Evolutionary conservation across 2,113 vertebrate species (phyloP).

Genomic region (Dipodomys spectabilis): DNA sequence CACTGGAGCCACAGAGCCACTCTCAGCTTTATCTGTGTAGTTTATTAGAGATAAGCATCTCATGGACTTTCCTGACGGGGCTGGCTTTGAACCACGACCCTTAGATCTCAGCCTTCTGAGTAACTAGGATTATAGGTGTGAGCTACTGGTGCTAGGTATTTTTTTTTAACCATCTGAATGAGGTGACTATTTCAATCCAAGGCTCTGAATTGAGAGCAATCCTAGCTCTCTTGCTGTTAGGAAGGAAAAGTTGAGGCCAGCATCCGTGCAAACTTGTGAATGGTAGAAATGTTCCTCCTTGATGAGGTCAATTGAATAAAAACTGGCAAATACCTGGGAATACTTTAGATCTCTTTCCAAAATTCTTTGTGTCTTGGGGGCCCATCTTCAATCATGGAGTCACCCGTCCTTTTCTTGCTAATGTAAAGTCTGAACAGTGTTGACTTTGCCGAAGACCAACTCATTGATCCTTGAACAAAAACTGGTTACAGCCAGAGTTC

Average conservation of each 20-base stretch:
- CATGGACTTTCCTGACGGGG: too few species aligned
- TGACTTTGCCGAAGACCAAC: neutral
- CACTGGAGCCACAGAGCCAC: too few species aligned
- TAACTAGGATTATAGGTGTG: too few species aligned
- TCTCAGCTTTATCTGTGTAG: too few species aligned
- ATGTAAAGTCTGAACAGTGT: conserved; percentile 35
- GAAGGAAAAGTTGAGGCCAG: too few species aligned
- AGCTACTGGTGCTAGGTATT: too few species aligned
- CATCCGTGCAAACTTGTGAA: too few species aligned
- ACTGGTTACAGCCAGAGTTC: neutral
- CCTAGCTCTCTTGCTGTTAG: neutral
- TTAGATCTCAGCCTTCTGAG: too few species aligned
- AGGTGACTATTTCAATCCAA: neutral
- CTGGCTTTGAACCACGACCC: too few species aligned
- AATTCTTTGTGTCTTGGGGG: conserved; percentile 40
- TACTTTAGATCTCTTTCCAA: conserved; percentile 41
- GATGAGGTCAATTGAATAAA: neutral
- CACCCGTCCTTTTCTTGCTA: neutral
- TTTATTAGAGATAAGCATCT: too few species aligned
- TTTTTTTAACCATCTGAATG: neutral
- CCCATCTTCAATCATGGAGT: conserved; percentile 2
- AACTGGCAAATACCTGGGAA: conserved; percentile 42
- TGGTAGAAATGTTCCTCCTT: too few species aligned
- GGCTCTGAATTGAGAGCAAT: neutral
- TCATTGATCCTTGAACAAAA: conserved; percentile 22